These are phyloP conservation scores for Byasa hedistus DNA, from an alignment of 2,888 invertebrate genomes.

Conservation along the genomic window DNA sequence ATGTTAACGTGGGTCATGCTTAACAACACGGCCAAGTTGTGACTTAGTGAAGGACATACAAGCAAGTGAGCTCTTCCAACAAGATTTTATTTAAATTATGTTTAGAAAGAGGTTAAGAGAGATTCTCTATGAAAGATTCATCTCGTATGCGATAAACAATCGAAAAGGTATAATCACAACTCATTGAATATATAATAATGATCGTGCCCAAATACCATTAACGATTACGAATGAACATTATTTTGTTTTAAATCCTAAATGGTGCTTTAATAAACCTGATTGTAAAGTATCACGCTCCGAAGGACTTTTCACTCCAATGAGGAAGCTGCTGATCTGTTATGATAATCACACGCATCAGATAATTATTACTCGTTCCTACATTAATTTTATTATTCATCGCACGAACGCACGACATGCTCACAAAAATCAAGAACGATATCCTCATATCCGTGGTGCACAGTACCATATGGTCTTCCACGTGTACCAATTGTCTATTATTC, in stretches of 20 bases:
- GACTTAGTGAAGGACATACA: slow-evolving; percentile 9
- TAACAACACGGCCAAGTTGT: slow-evolving; percentile 9
- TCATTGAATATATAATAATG: background rate
- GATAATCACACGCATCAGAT: too few species aligned
- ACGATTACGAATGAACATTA: background rate
- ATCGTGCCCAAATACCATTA: background rate
- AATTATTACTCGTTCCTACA: background rate
- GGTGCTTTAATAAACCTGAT: slow-evolving; percentile 8
- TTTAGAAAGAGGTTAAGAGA: slow-evolving; percentile 11
- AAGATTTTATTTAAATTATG: slow-evolving; percentile 24
- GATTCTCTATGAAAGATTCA: background rate
- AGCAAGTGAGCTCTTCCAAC: slow-evolving; percentile 21
- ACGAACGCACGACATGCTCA: background rate
- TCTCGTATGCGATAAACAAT: background rate
- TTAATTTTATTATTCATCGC: background rate
- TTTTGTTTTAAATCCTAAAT: background rate
- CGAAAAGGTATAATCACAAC: background rate
- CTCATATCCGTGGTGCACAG: background rate
- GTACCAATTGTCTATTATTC: background rate
- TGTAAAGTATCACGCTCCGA: background rate
- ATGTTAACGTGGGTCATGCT: slow-evolving; percentile 34
- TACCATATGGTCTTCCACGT: background rate
- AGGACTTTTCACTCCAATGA: background rate
- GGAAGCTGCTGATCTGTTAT: background rate
- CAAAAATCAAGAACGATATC: background rate